Percentiles rank a stretch among this genome's conserved stretches.
Evolutionary conservation across 2,797 vertebrate genomes (phyloP).

Genomic region (Ctenopoma multispine): DNA sequence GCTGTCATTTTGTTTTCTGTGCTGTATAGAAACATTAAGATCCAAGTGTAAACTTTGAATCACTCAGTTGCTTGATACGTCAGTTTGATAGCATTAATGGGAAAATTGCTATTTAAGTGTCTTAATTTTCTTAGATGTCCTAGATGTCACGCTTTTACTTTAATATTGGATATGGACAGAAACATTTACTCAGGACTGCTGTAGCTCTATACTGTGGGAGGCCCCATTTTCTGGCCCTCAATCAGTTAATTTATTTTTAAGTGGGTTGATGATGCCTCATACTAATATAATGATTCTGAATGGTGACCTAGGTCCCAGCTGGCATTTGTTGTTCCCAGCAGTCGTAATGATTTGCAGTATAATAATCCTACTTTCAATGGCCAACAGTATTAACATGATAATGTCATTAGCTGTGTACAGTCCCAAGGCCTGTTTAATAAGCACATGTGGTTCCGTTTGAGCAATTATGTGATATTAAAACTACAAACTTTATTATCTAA

Average conservation of each 20-base stretch:
- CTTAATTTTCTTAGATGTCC: conserved; percentile 9
- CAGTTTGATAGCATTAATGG: conserved; percentile 13
- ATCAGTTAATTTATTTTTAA: conserved; percentile 55
- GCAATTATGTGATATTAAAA: neutral
- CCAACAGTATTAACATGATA: conserved; percentile 1
- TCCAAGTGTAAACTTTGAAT: conserved; percentile 19
- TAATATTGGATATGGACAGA: conserved; percentile 7
- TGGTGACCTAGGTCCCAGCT: conserved; percentile 38
- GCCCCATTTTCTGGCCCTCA: conserved; percentile 35
- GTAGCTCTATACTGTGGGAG: conserved; percentile 14
- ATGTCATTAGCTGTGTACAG: conserved; percentile 13
- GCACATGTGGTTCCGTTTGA: neutral
- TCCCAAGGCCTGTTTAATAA: conserved; percentile 17
- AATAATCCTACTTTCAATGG: conserved; percentile 31
- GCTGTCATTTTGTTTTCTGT: neutral
- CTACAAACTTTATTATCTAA: neutral
- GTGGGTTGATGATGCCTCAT: conserved; percentile 56
- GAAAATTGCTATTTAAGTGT: conserved; percentile 18
- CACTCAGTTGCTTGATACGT: neutral
- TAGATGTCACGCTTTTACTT: conserved; percentile 8
- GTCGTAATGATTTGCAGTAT: conserved; percentile 27
- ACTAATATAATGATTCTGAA: conserved; percentile 43
- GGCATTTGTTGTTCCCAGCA: conserved; percentile 28
- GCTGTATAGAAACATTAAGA: conserved; percentile 1
- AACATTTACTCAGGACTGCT: conserved; percentile 2